These are phyloP conservation scores for Pteropus alecto DNA, from an alignment of 2,113 vertebrate species.

Conservation along the genomic window DNA sequence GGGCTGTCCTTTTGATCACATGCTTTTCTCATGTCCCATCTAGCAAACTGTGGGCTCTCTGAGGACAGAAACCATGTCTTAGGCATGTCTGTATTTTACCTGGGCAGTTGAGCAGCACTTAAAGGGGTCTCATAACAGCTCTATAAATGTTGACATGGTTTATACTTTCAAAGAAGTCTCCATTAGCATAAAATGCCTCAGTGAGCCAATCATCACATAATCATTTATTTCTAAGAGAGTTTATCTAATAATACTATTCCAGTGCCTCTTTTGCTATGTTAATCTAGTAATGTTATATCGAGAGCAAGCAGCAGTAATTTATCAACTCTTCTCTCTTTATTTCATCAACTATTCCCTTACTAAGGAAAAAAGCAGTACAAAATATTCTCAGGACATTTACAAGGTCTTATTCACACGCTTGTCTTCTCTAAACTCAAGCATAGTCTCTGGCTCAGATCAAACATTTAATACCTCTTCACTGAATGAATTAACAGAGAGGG, in stretches of 20 bases:
- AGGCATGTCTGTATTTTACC: background rate
- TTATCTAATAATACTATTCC: background rate
- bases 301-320: background rate
- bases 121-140: background rate
- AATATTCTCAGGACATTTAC: background rate
- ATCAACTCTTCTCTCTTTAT: background rate
- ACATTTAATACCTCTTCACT: background rate
- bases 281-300: background rate
- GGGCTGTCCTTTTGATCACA: background rate
- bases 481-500: background rate
- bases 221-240: conserved; percentile 4
- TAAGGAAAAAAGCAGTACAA: background rate
- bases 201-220: background rate
- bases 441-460: background rate
- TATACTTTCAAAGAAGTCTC: background rate
- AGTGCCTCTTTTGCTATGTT: background rate
- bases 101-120: background rate
- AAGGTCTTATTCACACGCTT: background rate
- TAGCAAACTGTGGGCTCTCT: background rate
- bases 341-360: background rate
- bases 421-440: background rate
- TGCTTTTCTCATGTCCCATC: background rate
- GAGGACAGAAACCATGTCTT: background rate
- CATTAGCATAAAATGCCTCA: background rate
- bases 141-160: background rate